These are phyloP conservation scores for Hylia prasina DNA, from an alignment of 2,113 vertebrate genomes.

Conservation along the genomic window DNA sequence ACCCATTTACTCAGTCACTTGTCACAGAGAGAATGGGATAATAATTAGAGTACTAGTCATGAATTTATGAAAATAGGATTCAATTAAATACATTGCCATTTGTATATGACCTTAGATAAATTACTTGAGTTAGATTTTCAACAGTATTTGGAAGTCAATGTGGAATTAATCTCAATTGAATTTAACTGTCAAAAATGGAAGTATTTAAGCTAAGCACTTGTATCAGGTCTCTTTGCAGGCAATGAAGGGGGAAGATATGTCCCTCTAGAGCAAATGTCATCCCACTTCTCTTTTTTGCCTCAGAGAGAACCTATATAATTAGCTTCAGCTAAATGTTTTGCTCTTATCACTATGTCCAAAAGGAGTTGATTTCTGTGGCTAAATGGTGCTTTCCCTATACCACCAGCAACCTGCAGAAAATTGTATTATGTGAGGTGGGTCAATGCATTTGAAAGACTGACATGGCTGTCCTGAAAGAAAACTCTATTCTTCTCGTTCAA, in stretches of 20 bases:
- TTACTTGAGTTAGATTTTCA: background rate
- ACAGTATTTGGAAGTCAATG: background rate
- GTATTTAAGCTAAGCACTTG: background rate
- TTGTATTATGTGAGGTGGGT: background rate
- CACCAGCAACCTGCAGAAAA: background rate
- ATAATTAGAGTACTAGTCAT: background rate
- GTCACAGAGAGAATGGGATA: background rate
- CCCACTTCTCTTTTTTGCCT: background rate
- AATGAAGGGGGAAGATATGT: background rate
- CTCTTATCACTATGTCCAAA: background rate
- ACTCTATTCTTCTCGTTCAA: fast-evolving
- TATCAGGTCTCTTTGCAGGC: background rate
- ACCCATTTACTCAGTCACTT: background rate
- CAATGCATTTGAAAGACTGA: background rate
- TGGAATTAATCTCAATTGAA: background rate
- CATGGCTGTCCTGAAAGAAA: background rate
- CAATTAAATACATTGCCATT: background rate
- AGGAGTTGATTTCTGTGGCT: background rate
- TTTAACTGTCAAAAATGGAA: background rate
- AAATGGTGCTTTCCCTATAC: background rate
- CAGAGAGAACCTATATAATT: background rate
- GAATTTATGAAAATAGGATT: background rate
- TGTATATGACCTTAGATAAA: background rate
- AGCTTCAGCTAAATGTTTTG: background rate
- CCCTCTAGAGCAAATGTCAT: background rate